Percentiles rank a stretch among this genome's conserved stretches.
Evolutionary conservation across 2,113 vertebrate genomes (phyloP).

Genomic region (Esox niger): DNA sequence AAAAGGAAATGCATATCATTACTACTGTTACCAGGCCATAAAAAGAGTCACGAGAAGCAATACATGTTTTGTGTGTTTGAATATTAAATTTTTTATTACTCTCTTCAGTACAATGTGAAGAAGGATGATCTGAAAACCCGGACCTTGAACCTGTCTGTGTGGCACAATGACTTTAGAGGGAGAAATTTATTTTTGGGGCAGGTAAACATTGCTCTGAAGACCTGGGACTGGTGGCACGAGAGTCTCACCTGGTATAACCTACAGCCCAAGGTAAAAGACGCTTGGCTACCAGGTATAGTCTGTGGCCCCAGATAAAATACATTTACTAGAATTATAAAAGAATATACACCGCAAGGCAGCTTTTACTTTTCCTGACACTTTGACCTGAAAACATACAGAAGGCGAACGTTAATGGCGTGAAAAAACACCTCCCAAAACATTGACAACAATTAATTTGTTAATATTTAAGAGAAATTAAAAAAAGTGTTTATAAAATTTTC

Average conservation of each 20-base stretch:
- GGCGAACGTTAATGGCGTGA: no score
- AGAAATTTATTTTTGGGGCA: conserved; percentile 56
- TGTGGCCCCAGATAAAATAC: background rate
- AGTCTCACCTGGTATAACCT: conserved; percentile 52
- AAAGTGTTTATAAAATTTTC: no score
- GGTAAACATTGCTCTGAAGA: conserved; percentile 44
- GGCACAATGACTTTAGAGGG: conserved; percentile 57
- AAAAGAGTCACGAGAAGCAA: background rate
- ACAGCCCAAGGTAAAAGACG: conserved; percentile 44
- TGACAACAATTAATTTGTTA: no score
- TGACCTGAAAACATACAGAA: no score
- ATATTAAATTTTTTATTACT: background rate
- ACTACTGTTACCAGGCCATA: no score
- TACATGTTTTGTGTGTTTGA: background rate
- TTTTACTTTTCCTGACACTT: no score
- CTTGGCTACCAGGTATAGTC: background rate
- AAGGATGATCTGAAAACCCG: conserved; percentile 39
- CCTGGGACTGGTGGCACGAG: conserved; percentile 51
- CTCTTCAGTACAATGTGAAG: conserved; percentile 51
- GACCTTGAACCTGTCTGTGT: conserved; percentile 53
- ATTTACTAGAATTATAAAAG: no score
- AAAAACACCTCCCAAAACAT: no score
- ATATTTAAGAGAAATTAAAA: no score
- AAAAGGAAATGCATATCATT: background rate
- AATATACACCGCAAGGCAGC: no score